These are phyloP conservation scores for Luehdorfia chinensis DNA, from an alignment of 1,140 invertebrate species.

Conservation along the genomic window DNA sequence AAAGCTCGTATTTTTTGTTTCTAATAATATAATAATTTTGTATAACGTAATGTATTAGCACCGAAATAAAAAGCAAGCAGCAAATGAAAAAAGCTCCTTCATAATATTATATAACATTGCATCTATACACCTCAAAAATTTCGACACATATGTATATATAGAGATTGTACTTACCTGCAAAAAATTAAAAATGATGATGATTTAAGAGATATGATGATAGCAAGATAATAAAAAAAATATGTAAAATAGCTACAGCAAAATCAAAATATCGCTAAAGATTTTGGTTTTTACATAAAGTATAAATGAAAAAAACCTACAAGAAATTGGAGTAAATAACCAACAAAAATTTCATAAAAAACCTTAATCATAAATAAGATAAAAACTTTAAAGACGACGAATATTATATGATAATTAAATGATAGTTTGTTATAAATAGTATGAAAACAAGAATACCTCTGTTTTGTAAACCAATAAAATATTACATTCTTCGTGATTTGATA, in stretches of 20 bases:
- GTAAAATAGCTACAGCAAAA: slow-evolving; percentile 25
- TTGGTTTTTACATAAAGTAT: too few relatives aligned
- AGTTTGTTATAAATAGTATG: too few relatives aligned
- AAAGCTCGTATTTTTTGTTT: too few relatives aligned
- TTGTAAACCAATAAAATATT: too few relatives aligned
- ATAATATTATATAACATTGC: slow-evolving; percentile 32
- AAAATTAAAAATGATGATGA: too few relatives aligned
- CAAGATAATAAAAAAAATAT: slow-evolving; percentile 15
- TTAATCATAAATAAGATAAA: slow-evolving; percentile 19
- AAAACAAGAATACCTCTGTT: too few relatives aligned
- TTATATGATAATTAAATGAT: background rate
- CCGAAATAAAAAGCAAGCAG: slow-evolving; percentile 47
- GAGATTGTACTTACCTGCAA: slow-evolving; percentile 48
- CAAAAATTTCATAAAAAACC: background rate
- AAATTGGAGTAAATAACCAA: too few relatives aligned
- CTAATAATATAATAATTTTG: too few relatives aligned
- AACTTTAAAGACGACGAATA: slow-evolving; percentile 20
- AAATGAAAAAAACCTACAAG: too few relatives aligned
- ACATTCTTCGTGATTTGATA: too few relatives aligned
- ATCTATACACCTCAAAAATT: slow-evolving; percentile 24
- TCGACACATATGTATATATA: slow-evolving; percentile 29
- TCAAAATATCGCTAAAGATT: slow-evolving; percentile 11
- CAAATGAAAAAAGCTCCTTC: slow-evolving; percentile 64
- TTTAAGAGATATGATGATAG: too few relatives aligned
- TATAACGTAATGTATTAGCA: too few relatives aligned